These are phyloP conservation scores for Drosophila sordidula DNA, from an alignment of 2,888 invertebrate species.

Conservation along the genomic window DNA sequence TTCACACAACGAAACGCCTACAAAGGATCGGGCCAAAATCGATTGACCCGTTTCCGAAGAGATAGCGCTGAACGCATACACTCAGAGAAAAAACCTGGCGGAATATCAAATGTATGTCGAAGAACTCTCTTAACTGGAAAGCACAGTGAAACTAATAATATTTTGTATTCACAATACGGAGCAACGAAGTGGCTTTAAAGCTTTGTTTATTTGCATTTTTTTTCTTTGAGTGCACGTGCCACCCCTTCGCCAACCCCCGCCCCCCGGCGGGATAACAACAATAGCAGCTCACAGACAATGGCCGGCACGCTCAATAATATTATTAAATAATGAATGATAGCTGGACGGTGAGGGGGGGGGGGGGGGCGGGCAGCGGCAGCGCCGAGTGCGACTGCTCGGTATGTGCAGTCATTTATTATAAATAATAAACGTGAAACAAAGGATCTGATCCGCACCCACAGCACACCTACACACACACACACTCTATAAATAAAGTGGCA, in stretches of 20 bases:
- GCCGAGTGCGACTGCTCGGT: constrained; percentile 24
- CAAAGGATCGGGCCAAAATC: constrained; percentile 53
- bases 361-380: background rate
- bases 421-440: constrained; percentile 75
- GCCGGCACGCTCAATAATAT: constrained; percentile 66
- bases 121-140: background rate
- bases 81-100: background rate
- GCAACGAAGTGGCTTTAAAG: no score
- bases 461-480: constrained; percentile 16
- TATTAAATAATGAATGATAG: constrained; percentile 72
- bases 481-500: constrained; percentile 32
- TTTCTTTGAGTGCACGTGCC: constrained; percentile 1
- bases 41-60: constrained; percentile 71
- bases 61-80: constrained; percentile 37
- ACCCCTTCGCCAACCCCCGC: background rate
- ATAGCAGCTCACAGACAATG: constrained; percentile 55
- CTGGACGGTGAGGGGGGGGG: background rate
- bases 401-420: constrained; percentile 74
- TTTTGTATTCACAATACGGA: no score
- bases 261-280: constrained; percentile 31
- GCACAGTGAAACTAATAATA: no score
- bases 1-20: constrained; percentile 60
- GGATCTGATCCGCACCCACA: constrained; percentile 36
- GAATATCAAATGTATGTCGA: no score
- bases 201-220: no score